These are phyloP conservation scores for Teleopsis dalmanni DNA, from an alignment of 1,140 invertebrate species.

Conservation along the genomic window DNA sequence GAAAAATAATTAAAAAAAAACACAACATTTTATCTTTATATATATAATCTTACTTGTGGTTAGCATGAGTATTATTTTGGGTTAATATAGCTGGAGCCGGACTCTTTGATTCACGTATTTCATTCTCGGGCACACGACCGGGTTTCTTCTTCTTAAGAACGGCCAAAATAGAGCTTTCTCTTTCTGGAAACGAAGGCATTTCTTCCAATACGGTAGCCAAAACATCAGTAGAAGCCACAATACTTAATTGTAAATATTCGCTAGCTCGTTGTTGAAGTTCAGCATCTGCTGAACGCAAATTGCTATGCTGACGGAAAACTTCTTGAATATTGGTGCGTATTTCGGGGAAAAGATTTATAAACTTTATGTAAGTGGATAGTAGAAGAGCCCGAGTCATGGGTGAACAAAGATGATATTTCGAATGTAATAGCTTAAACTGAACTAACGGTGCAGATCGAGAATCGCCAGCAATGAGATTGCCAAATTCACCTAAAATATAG, in stretches of 20 bases:
- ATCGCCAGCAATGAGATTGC: constrained; percentile 98
- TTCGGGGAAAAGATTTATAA: constrained; percentile 98
- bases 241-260: constrained; percentile 94
- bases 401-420: constrained; percentile 97
- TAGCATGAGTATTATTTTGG: constrained; percentile 44
- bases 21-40: constrained; percentile 10
- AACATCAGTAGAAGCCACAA: constrained; percentile 94
- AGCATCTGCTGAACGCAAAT: constrained; percentile 93
- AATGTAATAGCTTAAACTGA: constrained; percentile 95
- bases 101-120: constrained; percentile 71
- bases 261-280: constrained; percentile 97
- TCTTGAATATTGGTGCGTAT: constrained; percentile 95
- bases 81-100: constrained; percentile 54
- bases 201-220: constrained; percentile 97
- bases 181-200: constrained; percentile 99
- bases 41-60: constrained; percentile 46
- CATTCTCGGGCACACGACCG: constrained; percentile 77
- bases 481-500: constrained; percentile 99
- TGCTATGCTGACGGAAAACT: constrained; percentile 92
- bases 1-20: not conserved
- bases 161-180: constrained; percentile 95
- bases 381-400: constrained; percentile 91
- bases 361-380: constrained; percentile 98
- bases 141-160: constrained; percentile 98
- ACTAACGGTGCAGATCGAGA: constrained; percentile 90